Conservation (phyloP, 2,888 invertebrate species). For the Amphiduros pacificus region DNA sequence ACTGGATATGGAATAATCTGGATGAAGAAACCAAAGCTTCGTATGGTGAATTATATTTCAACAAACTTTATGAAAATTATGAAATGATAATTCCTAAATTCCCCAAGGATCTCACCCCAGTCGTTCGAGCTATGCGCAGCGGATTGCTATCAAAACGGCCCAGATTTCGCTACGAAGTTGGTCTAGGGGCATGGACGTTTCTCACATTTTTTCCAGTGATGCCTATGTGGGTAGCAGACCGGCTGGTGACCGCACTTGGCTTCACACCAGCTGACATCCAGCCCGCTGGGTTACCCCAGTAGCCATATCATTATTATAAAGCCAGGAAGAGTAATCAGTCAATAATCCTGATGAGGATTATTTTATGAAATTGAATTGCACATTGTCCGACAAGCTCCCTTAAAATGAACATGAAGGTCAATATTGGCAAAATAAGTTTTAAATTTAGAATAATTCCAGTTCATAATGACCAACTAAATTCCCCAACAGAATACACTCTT, state of each 20-base stretch:
- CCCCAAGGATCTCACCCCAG: constrained; percentile 49
- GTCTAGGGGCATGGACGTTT: constrained; percentile 45
- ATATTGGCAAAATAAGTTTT: too few species aligned
- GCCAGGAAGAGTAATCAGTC: too few species aligned
- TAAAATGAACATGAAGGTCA: too few species aligned
- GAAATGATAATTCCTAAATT: constrained; percentile 32
- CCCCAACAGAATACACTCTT: too few species aligned
- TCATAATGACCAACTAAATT: too few species aligned
- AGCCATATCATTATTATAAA: too few species aligned
- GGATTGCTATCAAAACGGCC: constrained; percentile 51
- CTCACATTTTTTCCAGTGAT: constrained; percentile 43
- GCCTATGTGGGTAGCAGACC: constrained; percentile 51
- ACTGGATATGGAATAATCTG: constrained; percentile 46
- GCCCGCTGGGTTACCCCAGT: constrained; percentile 3
- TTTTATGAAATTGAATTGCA: too few species aligned
- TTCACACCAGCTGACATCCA: background rate
- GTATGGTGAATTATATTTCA: constrained; percentile 48
- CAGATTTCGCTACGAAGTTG: constrained; percentile 46
- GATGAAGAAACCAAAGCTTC: constrained; percentile 38
- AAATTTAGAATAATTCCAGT: too few species aligned
- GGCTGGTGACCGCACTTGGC: constrained; percentile 36
- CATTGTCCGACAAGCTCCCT: too few species aligned
- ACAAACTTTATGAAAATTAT: constrained; percentile 41
- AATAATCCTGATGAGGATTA: too few species aligned
- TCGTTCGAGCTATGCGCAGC: constrained; percentile 48